Percentiles rank a stretch among this genome's conserved stretches.
Evolutionary conservation across 2,113 vertebrate genomes (phyloP).

Genomic region (Sturnus vulgaris): DNA sequence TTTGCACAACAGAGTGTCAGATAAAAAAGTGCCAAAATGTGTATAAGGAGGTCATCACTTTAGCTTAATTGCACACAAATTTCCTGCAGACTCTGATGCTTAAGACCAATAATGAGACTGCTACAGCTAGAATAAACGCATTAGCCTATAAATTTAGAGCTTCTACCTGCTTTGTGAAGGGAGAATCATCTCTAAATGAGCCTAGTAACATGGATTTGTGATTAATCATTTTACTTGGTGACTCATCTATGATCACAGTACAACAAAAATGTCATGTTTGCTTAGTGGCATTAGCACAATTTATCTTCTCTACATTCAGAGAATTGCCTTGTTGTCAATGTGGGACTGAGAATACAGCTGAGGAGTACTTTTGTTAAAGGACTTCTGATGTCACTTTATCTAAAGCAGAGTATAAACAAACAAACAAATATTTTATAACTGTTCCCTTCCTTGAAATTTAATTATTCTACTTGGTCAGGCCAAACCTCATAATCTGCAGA

Average conservation of each 20-base stretch:
- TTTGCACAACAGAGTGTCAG: conserved; percentile 67
- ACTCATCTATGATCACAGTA: conserved; percentile 73
- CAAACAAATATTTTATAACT: background rate
- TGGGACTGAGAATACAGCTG: conserved; percentile 36
- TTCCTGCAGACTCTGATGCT: conserved; percentile 67
- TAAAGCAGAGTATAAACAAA: background rate
- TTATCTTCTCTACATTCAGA: conserved; percentile 68
- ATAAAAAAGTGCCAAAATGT: conserved; percentile 73
- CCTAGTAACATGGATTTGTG: conserved; percentile 77
- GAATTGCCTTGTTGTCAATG: conserved; percentile 72
- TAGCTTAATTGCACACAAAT: conserved; percentile 74
- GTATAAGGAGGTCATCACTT: conserved; percentile 67
- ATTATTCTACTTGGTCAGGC: background rate
- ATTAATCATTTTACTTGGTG: conserved; percentile 79
- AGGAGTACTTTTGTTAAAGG: conserved; percentile 17
- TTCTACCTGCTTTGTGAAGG: conserved; percentile 64
- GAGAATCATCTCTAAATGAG: conserved; percentile 74
- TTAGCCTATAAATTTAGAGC: conserved; percentile 74
- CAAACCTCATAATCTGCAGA: background rate
- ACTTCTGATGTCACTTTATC: background rate
- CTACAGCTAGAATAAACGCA: conserved; percentile 75
- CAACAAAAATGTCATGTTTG: conserved; percentile 75
- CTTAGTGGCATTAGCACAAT: conserved; percentile 71
- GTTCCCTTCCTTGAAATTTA: background rate
- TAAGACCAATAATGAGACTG: conserved; percentile 64